Evolutionary conservation across 2,888 invertebrate genomes (phyloP).

Genomic region (Carcina quercana): DNA sequence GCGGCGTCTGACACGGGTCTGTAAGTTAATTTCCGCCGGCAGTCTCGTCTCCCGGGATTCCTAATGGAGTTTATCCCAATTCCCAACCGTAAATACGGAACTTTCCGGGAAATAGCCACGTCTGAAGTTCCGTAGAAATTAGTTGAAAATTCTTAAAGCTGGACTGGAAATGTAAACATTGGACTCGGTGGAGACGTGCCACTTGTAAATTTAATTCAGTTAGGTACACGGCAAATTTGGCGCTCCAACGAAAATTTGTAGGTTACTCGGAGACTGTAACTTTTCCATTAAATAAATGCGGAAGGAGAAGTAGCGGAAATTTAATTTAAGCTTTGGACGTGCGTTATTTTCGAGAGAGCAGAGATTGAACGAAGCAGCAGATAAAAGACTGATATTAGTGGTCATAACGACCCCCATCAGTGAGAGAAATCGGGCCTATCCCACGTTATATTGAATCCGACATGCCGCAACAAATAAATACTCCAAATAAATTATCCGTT

Average conservation of each 20-base stretch:
- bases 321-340: conserved; percentile 7
- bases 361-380: conserved; percentile 1
- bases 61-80: conserved; percentile 43
- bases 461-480: conserved; percentile 61
- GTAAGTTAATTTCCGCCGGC: conserved; percentile 50
- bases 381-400: conserved; percentile 9
- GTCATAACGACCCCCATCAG: conserved; percentile 30
- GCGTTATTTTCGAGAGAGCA: conserved; percentile 5
- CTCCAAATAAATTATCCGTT: conserved; percentile 68
- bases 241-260: conserved; percentile 14
- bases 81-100: conserved; percentile 29
- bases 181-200: conserved; percentile 12
- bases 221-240: conserved; percentile 13
- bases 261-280: conserved; percentile 17
- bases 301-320: conserved; percentile 5
- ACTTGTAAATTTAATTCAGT: conserved; percentile 25
- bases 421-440: conserved; percentile 32
- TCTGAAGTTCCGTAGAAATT: conserved; percentile 8
- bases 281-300: conserved; percentile 16
- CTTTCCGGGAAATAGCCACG: conserved; percentile 14
- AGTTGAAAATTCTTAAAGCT: conserved; percentile 9
- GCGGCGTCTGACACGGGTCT: conserved; percentile 39
- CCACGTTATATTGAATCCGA: conserved; percentile 57
- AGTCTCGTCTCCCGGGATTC: conserved; percentile 22
- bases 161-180: conserved; percentile 6